These are phyloP conservation scores for Perca flavescens DNA, from an alignment of 2,113 vertebrate species.

Conservation along the genomic window DNA sequence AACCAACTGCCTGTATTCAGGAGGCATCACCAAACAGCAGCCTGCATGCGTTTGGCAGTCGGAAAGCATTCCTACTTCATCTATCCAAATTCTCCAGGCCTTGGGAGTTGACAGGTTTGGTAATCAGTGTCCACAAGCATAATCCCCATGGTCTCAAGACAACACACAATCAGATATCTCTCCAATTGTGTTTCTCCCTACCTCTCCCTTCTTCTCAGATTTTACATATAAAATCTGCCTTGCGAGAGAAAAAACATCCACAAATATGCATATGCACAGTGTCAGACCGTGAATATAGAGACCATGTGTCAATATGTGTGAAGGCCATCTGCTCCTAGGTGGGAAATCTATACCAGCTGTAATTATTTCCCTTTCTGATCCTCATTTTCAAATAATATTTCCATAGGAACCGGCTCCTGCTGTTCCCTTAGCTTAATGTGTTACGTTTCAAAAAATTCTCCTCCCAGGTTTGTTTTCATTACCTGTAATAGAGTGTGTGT, in stretches of 20 bases:
- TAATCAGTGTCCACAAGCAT: conserved; percentile 80
- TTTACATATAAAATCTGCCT: conserved; percentile 38
- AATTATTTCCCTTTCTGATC: conserved; percentile 72
- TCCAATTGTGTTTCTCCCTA: background rate
- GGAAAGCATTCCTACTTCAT: conserved; percentile 75
- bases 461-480: conserved; percentile 62
- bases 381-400: conserved; percentile 72
- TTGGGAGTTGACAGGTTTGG: conserved; percentile 76
- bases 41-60: conserved; percentile 74
- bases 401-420: conserved; percentile 52
- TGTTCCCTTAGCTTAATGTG: conserved; percentile 46
- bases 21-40: conserved; percentile 73
- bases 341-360: conserved; percentile 60
- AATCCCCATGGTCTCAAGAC: conserved; percentile 75
- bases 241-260: conserved; percentile 41
- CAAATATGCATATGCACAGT: conserved; percentile 42
- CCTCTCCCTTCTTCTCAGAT: conserved; percentile 15
- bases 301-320: conserved; percentile 67
- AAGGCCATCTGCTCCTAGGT: conserved; percentile 74
- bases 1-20: conserved; percentile 73
- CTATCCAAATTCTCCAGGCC: conserved; percentile 79
- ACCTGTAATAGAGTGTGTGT: conserved; percentile 12
- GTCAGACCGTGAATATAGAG: conserved; percentile 50
- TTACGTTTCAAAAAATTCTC: conserved; percentile 30
- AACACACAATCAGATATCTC: conserved; percentile 57